A percentile compares a stretch with the other conserved stretches of the same genome.
These are phyloP conservation scores for Nesogale talazaci DNA, from an alignment of 2,113 vertebrate species.

Conservation along the genomic window DNA sequence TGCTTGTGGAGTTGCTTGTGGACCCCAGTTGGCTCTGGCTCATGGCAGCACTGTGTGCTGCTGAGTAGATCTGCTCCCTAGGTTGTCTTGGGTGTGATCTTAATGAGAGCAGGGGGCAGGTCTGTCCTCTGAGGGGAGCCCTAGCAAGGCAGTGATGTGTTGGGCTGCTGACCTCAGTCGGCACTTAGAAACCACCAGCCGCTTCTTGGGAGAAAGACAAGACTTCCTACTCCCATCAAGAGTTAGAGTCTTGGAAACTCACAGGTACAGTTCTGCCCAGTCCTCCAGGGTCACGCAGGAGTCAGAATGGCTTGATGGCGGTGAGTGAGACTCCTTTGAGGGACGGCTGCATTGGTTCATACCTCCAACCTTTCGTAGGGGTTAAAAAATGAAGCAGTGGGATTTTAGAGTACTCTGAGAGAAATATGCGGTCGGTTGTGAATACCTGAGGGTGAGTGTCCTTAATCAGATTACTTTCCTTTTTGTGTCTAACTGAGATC, in stretches of 20 bases:
- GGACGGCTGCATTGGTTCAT: not conserved
- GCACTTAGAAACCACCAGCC: too few relatives aligned
- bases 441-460: not conserved
- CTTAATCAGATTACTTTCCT: not conserved
- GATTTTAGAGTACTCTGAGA: not conserved
- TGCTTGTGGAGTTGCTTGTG: not conserved
- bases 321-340: not conserved
- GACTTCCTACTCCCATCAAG: too few relatives aligned
- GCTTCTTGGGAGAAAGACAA: too few relatives aligned
- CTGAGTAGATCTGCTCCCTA: not conserved
- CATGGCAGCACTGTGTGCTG: not conserved
- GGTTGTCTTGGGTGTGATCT: not conserved
- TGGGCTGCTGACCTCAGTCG: too few relatives aligned
- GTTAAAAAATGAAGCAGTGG: not conserved
- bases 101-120: not conserved
- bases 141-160: too few relatives aligned
- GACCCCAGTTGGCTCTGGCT: not conserved
- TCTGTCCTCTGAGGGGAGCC: not conserved
- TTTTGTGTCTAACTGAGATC: not conserved
- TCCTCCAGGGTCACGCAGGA: too few relatives aligned
- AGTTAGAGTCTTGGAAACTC: too few relatives aligned
- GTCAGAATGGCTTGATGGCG: too few relatives aligned
- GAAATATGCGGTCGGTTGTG: not conserved
- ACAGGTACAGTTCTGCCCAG: too few relatives aligned
- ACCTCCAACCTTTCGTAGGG: not conserved